Base-by-base conservation (phyloP, 1,140 invertebrate genomes). In the Drosophila aff. region DNA sequence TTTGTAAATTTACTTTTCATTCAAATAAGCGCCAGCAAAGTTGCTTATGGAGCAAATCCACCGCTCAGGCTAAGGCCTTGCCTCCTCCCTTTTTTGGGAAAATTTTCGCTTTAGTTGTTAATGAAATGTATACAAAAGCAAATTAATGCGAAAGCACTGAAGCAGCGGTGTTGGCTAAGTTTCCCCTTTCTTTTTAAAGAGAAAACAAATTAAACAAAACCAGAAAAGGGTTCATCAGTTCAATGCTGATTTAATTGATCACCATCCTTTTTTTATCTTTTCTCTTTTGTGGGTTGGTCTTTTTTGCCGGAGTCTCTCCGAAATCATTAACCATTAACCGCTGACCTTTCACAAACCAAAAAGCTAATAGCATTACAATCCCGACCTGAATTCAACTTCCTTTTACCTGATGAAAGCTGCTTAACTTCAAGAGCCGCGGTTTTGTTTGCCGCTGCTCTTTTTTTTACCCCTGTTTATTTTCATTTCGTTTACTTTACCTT, bases 1-100 rank as follows among this genome's bases (percentile, higher is more conserved):
- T 84, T 84, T 84, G 77, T 84, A 77, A 84, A 84, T 84, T 84
- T 84, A 66, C 81, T 77, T 84, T 84, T 84, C 73, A 84, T 84
- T 84, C 74, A 73, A 77, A 81, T 77, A 80, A 73, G 44, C 43
- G 36, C 15, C 18, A 47, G 36, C 16, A 80, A 76, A 69, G 50
- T 59, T 76, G 77, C 55, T 71, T 49, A 77, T 64, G 59, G 18
- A 33, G 49, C 49, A 76, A 66, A 69, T 58, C 47, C 79, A 40
- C 41, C 49, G 75, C 79, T 55, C 16, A 52, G 47, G 43, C 59
- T 18, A 23, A 47, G 53, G 50, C 11, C 46, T 21, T 18, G 18
- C 21, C 41, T n/a, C 2, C 31, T 38, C 33, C 53, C n/a, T 40
- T 60, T 60, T 61, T 36, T 4, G 2, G 41, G 46, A 3, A 72